A percentile compares a stretch with the other conserved stretches of the same genome.
phyloP scores from a whole-genome alignment of 2,888 invertebrate genomes.

The Cacoxenus indagator region DNA sequence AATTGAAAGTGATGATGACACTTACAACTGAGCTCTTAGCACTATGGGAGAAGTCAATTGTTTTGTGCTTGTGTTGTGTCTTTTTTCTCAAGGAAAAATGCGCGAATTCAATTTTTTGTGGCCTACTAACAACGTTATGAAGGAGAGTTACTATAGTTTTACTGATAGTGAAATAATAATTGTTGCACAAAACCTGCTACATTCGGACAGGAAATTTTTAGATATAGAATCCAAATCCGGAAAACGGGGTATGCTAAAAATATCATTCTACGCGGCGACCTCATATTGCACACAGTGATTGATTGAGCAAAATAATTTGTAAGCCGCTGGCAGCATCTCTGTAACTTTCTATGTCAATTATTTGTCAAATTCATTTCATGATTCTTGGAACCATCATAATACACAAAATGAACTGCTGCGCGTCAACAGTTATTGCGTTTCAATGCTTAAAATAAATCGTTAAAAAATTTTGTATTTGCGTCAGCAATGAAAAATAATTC shows the following conservation, averaged over 20 bases:
- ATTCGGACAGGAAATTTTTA: too few species aligned
- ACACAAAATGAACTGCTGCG: too few species aligned
- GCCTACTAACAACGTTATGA: not conserved
- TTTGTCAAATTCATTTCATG: too few species aligned
- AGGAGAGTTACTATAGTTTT: too few species aligned
- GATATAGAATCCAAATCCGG: not conserved
- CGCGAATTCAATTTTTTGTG: not conserved
- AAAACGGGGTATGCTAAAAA: not conserved
- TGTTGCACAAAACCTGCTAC: not conserved
- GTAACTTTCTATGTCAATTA: too few species aligned
- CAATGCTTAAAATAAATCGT: not conserved
- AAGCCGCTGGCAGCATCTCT: too few species aligned
- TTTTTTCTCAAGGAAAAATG: not conserved
- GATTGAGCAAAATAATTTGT: too few species aligned
- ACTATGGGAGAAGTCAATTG: conserved; percentile 50
- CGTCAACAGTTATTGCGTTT: not conserved
- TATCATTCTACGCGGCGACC: too few species aligned
- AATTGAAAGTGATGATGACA: not conserved
- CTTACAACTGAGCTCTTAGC: not conserved
- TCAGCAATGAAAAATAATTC: conserved; percentile 60
- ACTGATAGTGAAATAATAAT: not conserved
- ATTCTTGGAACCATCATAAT: too few species aligned
- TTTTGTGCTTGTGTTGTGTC: conserved; percentile 12
- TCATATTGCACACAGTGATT: too few species aligned
- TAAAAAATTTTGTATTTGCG: conserved; percentile 41